These are phyloP conservation scores for Drosophila sechellia DNA, from an alignment of 1,140 invertebrate species.

Conservation along the genomic window DNA sequence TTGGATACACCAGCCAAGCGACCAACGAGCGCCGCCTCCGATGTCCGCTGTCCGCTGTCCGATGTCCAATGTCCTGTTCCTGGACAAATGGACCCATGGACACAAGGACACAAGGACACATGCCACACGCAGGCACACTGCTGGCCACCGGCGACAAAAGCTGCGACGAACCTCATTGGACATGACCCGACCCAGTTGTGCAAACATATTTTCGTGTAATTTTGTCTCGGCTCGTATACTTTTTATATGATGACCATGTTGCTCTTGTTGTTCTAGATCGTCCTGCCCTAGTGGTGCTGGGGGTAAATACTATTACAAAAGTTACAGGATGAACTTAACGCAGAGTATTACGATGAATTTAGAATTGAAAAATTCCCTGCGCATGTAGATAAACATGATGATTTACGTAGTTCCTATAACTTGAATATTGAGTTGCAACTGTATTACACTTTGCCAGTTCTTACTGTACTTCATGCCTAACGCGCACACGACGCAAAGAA, in stretches of 20 bases:
- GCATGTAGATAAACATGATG: too few relatives aligned
- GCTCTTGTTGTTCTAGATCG: conserved; percentile 30
- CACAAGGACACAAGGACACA: conserved; percentile 43
- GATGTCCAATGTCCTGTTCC: conserved; percentile 27
- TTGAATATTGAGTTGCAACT: too few relatives aligned
- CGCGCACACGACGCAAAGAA: too few relatives aligned
- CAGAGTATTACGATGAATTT: not conserved
- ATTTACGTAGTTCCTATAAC: not conserved
- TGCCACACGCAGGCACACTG: conserved; percentile 43
- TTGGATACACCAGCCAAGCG: conserved; percentile 62
- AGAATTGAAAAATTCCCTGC: too few relatives aligned
- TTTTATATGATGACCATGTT: conserved; percentile 55
- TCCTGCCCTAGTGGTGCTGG: not conserved
- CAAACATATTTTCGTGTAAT: conserved; percentile 79
- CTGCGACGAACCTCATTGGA: conserved; percentile 50
- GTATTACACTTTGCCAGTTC: too few relatives aligned
- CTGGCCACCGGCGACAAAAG: conserved; percentile 27
- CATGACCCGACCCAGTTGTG: conserved; percentile 62
- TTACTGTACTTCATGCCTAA: too few relatives aligned
- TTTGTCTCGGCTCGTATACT: conserved; percentile 67
- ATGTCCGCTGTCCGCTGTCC: not conserved
- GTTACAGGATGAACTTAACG: not conserved
- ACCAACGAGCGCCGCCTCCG: conserved; percentile 26
- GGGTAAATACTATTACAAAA: conserved; percentile 1
- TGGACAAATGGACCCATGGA: conserved; percentile 21